Evolutionary conservation across 1,140 invertebrate species (phyloP).

Genomic region (Plodia interpunctella): DNA sequence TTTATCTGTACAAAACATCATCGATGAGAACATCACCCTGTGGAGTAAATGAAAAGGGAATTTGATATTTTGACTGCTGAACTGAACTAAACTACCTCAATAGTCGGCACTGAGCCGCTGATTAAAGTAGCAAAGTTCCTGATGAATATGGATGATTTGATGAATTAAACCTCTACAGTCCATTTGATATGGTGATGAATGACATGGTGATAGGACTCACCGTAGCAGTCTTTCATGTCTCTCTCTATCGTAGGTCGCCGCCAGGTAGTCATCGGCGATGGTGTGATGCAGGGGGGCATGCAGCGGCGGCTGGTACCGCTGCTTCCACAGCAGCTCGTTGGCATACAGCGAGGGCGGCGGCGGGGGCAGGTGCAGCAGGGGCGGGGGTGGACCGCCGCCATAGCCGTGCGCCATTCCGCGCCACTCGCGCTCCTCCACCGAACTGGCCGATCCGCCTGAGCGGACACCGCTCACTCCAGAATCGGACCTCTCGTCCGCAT

Average conservation of each 20-base stretch:
- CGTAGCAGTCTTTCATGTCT: constrained; percentile 75
- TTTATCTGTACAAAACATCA: no score
- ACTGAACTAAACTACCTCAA: no score
- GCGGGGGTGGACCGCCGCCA: constrained; percentile 59
- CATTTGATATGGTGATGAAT: no score
- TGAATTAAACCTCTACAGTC: no score
- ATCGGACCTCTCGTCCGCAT: constrained; percentile 79
- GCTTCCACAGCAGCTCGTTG: constrained; percentile 65
- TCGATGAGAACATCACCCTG: no score
- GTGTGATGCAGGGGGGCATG: constrained; percentile 63
- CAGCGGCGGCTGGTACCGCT: constrained; percentile 67
- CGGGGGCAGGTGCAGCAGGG: constrained; percentile 62
- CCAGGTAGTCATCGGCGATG: constrained; percentile 72
- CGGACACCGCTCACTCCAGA: constrained; percentile 82
- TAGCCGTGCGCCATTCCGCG: constrained; percentile 72
- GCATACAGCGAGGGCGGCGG: constrained; percentile 63
- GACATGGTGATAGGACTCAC: constrained; percentile 35
- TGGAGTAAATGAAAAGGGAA: no score
- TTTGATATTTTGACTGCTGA: no score
- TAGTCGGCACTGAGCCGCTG: no score
- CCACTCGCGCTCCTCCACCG: constrained; percentile 83
- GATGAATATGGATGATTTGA: no score
- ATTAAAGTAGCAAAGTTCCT: no score
- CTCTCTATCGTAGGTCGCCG: constrained; percentile 72
- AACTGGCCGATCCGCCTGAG: constrained; percentile 81